These are phyloP conservation scores for Apolygus lucorum DNA, from an alignment of 1,140 invertebrate species.

Conservation along the genomic window DNA sequence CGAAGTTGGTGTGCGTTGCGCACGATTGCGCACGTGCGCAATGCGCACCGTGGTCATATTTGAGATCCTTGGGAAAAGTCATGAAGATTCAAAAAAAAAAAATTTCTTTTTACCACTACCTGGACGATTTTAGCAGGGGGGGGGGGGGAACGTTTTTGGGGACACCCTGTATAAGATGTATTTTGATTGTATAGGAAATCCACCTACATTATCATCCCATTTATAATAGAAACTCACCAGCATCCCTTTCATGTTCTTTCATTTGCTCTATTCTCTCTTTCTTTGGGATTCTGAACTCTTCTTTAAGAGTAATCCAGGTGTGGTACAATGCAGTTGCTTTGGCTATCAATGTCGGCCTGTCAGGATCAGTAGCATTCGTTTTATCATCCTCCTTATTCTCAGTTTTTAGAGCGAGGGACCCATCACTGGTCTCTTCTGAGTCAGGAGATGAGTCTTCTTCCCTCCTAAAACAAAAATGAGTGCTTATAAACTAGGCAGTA, in stretches of 20 bases:
- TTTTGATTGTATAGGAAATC: background rate
- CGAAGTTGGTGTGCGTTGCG: no score
- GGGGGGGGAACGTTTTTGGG: background rate
- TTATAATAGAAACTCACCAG: constrained; percentile 41
- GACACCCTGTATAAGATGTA: background rate
- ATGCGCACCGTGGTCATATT: no score
- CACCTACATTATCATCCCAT: no score
- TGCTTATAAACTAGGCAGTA: no score
- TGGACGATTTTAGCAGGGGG: background rate
- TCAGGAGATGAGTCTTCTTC: constrained; percentile 13
- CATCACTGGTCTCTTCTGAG: constrained; percentile 9
- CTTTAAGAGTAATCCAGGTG: constrained; percentile 72
- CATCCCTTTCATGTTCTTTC: constrained; percentile 86
- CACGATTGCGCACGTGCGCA: no score
- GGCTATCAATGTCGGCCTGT: constrained; percentile 17
- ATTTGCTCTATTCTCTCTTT: constrained; percentile 86
- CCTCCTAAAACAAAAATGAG: no score
- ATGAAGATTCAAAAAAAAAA: no score
- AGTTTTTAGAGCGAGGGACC: background rate
- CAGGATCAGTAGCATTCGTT: constrained; percentile 2
- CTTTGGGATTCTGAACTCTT: constrained; percentile 90
- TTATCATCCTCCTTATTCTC: background rate
- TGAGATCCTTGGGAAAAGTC: no score
- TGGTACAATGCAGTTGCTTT: constrained; percentile 57
- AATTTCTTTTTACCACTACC: no score